Percentiles rank a stretch among this genome's conserved stretches.
Evolutionary conservation across 2,888 invertebrate genomes (phyloP).

Genomic region (Papilio gigon): DNA sequence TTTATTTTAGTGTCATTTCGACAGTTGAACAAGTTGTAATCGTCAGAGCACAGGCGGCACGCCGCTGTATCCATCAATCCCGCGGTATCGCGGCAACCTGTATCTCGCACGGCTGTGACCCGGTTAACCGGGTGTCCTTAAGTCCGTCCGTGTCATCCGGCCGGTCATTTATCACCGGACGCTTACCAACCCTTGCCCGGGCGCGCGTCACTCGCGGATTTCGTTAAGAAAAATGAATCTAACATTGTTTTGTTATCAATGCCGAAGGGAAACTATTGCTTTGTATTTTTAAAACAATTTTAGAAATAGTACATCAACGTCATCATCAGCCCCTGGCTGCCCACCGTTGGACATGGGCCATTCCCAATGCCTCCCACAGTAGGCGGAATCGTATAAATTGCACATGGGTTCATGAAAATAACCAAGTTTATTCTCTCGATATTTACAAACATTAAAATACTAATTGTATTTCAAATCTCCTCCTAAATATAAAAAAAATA

Average conservation of each 20-base stretch:
- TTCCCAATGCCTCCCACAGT: too few species aligned
- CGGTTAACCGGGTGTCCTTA: slow-evolving; percentile 63
- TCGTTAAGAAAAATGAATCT: slow-evolving; percentile 71
- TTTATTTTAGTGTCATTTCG: background rate
- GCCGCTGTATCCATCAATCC: slow-evolving; percentile 62
- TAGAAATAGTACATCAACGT: too few species aligned
- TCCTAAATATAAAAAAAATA: too few species aligned
- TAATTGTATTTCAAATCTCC: too few species aligned
- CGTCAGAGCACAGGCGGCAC: slow-evolving; percentile 19
- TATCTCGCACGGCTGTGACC: slow-evolving; percentile 60
- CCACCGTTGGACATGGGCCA: too few species aligned
- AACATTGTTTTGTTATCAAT: slow-evolving; percentile 41
- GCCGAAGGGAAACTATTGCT: background rate
- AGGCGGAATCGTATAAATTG: too few species aligned
- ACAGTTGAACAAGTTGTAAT: background rate
- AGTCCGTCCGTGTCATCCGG: slow-evolving; percentile 60
- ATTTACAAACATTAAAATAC: too few species aligned
- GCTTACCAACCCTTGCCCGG: slow-evolving; percentile 70
- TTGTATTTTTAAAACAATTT: slow-evolving; percentile 11
- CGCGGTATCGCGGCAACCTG: slow-evolving; percentile 61
- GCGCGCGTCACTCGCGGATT: slow-evolving; percentile 59
- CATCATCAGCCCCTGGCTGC: too few species aligned
- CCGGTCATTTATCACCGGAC: slow-evolving; percentile 72
- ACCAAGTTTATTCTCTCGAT: too few species aligned
- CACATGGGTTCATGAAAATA: too few species aligned